Evolutionary conservation across 1,140 invertebrate species (phyloP).

Genomic region (Plutomurus gul): DNA sequence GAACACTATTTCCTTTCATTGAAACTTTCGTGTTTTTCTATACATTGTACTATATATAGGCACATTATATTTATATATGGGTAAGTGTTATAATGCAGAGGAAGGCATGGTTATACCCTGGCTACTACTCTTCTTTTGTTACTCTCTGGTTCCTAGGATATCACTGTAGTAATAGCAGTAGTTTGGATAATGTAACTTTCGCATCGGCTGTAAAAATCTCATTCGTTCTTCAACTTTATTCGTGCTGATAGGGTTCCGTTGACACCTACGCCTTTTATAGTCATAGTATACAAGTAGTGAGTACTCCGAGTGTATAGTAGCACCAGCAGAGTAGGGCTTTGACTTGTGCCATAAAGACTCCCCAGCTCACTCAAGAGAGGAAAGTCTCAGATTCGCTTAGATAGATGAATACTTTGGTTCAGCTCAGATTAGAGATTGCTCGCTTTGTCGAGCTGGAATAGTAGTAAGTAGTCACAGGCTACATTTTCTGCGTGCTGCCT

Average conservation of each 20-base stretch:
- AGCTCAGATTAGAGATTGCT: background rate
- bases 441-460: too few relatives aligned
- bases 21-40: too few relatives aligned
- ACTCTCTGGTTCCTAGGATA: background rate
- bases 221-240: background rate
- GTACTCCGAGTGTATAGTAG: background rate
- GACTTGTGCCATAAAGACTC: conserved; percentile 10
- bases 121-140: background rate
- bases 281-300: background rate
- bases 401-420: too few relatives aligned
- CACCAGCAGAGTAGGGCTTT: conserved; percentile 2
- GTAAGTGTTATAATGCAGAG: background rate
- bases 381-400: too few relatives aligned
- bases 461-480: too few relatives aligned
- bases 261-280: background rate
- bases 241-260: background rate
- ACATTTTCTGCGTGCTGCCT: too few relatives aligned
- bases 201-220: background rate
- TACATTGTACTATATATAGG: too few relatives aligned
- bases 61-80: too few relatives aligned
- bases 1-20: too few relatives aligned
- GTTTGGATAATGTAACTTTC: conserved; percentile 1
- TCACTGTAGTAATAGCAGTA: background rate
- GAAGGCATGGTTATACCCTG: background rate
- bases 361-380: background rate